A percentile compares a stretch with the other conserved stretches of the same genome.
phyloP scores from a whole-genome alignment of 2,888 invertebrate species.

The Ypsolopha scabrella region DNA sequence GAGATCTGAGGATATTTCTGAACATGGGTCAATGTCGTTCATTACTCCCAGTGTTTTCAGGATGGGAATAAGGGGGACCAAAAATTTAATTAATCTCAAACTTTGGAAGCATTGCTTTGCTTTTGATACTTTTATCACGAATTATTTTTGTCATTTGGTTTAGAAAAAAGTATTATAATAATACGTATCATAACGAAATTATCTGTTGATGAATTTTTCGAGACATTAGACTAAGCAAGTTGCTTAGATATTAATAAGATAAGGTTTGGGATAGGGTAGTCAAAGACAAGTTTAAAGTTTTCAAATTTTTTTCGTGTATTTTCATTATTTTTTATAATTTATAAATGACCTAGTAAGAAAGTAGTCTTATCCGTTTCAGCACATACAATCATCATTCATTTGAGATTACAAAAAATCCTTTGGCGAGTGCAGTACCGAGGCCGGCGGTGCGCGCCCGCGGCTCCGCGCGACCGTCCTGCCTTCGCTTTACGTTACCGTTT shows the following conservation, averaged over 20 bases:
- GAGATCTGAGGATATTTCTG: no score
- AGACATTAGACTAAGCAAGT: no score
- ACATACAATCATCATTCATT: slow-evolving; percentile 70
- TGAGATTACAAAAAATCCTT: slow-evolving; percentile 70
- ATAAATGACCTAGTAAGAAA: slow-evolving; percentile 73
- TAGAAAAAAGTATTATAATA: no score
- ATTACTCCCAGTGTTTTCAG: slow-evolving; percentile 19
- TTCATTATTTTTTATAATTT: slow-evolving; percentile 69
- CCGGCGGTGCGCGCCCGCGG: slow-evolving; percentile 60
- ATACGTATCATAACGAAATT: no score
- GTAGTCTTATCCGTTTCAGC: slow-evolving; percentile 73
- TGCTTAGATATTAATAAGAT: no score
- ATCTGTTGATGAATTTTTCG: no score
- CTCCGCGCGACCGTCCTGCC: slow-evolving; percentile 59
- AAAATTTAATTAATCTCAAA: no score
- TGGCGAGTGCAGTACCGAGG: slow-evolving; percentile 71
- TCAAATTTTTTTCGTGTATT: slow-evolving; percentile 61
- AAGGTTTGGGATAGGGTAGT: not conserved
- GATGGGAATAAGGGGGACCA: slow-evolving; percentile 1
- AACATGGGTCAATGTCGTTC: slow-evolving; percentile 47
- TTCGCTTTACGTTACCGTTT: slow-evolving; percentile 60
- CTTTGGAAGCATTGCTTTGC: no score
- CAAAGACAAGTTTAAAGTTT: slow-evolving; percentile 29
- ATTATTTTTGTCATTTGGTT: no score
- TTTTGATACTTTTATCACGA: no score